These are phyloP conservation scores for Thelaira solivaga DNA, from an alignment of 2,888 invertebrate species.

Conservation along the genomic window DNA sequence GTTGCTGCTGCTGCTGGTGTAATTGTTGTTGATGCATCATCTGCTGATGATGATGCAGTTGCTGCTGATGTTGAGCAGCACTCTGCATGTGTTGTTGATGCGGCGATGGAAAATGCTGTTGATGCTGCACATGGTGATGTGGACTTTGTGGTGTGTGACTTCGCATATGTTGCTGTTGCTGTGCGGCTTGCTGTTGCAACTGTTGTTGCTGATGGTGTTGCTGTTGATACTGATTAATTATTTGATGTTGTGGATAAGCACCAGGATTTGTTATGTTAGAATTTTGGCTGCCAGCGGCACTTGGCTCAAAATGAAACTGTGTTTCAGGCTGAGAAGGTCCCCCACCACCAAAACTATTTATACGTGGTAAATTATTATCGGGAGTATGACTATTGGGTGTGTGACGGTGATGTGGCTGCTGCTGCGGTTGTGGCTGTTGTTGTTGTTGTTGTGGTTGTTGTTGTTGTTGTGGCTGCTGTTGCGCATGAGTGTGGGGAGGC, in stretches of 20 bases:
- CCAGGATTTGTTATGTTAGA: conserved; percentile 63
- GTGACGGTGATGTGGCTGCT: conserved; percentile 68
- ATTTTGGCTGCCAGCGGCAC: conserved; percentile 60
- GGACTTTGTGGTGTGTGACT: conserved; percentile 70
- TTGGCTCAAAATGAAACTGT: conserved; percentile 74
- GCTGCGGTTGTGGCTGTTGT: conserved; percentile 41
- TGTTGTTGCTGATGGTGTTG: conserved; percentile 69
- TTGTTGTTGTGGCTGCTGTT: conserved; percentile 59
- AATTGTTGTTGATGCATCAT: conserved; percentile 71
- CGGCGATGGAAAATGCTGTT: conserved; percentile 70
- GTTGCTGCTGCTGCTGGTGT: conserved; percentile 72
- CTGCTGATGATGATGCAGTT: conserved; percentile 66
- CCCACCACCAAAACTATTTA: conserved; percentile 71
- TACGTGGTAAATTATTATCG: conserved; percentile 72
- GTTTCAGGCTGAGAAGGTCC: conserved; percentile 67
- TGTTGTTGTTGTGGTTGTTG: conserved; percentile 47
- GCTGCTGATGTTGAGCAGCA: conserved; percentile 68
- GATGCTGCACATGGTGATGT: conserved; percentile 70
- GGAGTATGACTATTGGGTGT: conserved; percentile 69
- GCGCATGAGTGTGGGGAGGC: conserved; percentile 54
- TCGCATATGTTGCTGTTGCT: conserved; percentile 70
- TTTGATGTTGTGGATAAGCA: conserved; percentile 74
- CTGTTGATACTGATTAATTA: conserved; percentile 73
- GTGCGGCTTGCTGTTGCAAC: conserved; percentile 66
- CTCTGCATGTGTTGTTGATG: conserved; percentile 70